Evolutionary conservation across 2,113 vertebrate genomes (phyloP).

Genomic region (Upupa epops): DNA sequence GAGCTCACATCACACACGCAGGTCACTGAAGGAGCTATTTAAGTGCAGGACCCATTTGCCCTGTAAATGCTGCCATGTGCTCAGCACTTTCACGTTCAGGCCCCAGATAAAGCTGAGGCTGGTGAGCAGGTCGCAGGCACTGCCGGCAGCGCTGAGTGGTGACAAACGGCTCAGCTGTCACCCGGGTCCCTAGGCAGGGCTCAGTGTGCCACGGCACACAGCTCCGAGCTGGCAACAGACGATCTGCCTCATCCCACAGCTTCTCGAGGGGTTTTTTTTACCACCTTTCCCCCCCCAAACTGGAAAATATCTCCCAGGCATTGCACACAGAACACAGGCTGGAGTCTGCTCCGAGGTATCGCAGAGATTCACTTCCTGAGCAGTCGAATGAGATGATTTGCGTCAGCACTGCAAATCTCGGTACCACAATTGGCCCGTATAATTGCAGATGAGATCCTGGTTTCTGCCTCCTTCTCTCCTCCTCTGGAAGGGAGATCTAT

Average conservation of each 20-base stretch:
- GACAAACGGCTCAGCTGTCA: not conserved
- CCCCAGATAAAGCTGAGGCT: not conserved
- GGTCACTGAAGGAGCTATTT: not conserved
- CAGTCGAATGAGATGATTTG: not conserved
- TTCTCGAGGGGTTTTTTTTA: not conserved
- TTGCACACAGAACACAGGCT: not conserved
- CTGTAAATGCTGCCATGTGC: not conserved
- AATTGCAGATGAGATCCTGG: conserved; percentile 22
- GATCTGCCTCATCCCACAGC: not conserved
- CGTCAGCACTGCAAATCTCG: not conserved
- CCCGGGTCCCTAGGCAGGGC: not conserved
- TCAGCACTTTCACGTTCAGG: not conserved
- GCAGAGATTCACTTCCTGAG: fast-evolving
- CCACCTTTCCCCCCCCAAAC: not conserved
- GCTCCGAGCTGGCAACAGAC: not conserved
- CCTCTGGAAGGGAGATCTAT: not conserved
- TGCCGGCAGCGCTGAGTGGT: not conserved
- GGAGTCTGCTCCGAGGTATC: not conserved
- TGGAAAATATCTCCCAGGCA: not conserved
- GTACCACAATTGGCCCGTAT: not conserved
- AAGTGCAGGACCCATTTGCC: not conserved
- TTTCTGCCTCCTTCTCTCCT: not conserved
- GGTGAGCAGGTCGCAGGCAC: fast-evolving
- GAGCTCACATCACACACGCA: not conserved
- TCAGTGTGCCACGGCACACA: not conserved